These are phyloP conservation scores for Rhyacophila brunnea DNA, from an alignment of 1,140 invertebrate species.

Conservation along the genomic window DNA sequence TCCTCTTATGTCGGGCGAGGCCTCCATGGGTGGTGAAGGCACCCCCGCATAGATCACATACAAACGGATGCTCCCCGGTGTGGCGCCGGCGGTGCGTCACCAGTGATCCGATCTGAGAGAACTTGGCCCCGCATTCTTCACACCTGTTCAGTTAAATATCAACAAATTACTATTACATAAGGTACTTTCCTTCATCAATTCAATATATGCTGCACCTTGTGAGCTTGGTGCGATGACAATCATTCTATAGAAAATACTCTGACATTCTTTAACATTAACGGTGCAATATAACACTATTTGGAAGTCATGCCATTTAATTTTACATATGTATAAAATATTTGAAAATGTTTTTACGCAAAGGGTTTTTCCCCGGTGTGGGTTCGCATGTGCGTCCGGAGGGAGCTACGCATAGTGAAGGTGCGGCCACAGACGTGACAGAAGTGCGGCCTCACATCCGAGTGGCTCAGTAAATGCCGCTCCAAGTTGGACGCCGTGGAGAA, in stretches of 20 bases:
- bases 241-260: conserved; percentile 30
- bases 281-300: no score
- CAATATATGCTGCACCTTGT: not conserved
- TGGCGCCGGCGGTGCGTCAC: conserved; percentile 65
- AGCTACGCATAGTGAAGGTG: conserved; percentile 35
- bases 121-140: conserved; percentile 45
- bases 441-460: conserved; percentile 40
- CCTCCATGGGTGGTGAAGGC: conserved; percentile 58
- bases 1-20: conserved; percentile 55
- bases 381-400: conserved; percentile 50
- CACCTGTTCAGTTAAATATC: conserved; percentile 38
- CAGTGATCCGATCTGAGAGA: conserved; percentile 54
- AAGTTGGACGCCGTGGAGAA: conserved; percentile 16
- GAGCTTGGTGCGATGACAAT: not conserved
- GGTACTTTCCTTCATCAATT: not conserved
- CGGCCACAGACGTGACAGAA: conserved; percentile 39
- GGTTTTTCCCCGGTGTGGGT: conserved; percentile 50
- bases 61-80: conserved; percentile 67
- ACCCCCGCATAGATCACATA: conserved; percentile 61
- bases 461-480: conserved; percentile 11
- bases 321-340: no score
- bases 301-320: no score
- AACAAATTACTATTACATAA: not conserved
- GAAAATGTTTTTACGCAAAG: no score
- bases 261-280: no score